Base-by-base conservation (phyloP, 2,888 invertebrate genomes). In the Iphiclides podalirius region DNA sequence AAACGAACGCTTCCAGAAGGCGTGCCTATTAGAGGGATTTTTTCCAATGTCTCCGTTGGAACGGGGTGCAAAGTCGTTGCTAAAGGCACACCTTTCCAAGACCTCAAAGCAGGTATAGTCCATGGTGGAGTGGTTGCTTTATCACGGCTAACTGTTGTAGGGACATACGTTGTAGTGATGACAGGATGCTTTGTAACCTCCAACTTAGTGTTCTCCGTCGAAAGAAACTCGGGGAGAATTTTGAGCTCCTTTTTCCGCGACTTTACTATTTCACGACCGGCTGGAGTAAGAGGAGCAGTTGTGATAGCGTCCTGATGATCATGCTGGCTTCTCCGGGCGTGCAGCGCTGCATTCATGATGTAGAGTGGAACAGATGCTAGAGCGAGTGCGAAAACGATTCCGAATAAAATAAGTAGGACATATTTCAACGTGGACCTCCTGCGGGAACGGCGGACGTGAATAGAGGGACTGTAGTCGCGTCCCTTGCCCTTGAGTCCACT, bases 401-500 rank as follows among this genome's bases (percentile, higher is more conserved):
- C 79, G 47, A 82, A 71, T 59, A 80, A 60, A 57, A 85, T 67
- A 55, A 86, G 69, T 51, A 81, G 69, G 43, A 79, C 69, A 68
- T 78, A 83, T 72, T 81, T 80, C 48, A 79, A 62, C 23, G 79
- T 77, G 11, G 79, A 79, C 60, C 72, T 78, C 62, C 77, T 75
- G 26, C 77, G 72, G 14, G 79, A 72, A 26, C 82, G 73, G 43
- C 85, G 75, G 36, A 85, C 70, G 51, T 86, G 86, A 47, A 87
- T 84, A 16, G 83, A 86, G 16, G 89, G 86, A 60, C 87, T 86
- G 60, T 86, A 89, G 62, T 90, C 88, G 44, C 86, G 76, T 50
- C 89, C 90, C 61, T 87, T 90, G 54, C 90, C 89, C 60, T 90
- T 89, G 54, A 91, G 65, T 51, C 91, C 91, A 61, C 91, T 91